phyloP scores from a whole-genome alignment of 2,797 vertebrate genomes.

The Microtus obscurus region DNA sequence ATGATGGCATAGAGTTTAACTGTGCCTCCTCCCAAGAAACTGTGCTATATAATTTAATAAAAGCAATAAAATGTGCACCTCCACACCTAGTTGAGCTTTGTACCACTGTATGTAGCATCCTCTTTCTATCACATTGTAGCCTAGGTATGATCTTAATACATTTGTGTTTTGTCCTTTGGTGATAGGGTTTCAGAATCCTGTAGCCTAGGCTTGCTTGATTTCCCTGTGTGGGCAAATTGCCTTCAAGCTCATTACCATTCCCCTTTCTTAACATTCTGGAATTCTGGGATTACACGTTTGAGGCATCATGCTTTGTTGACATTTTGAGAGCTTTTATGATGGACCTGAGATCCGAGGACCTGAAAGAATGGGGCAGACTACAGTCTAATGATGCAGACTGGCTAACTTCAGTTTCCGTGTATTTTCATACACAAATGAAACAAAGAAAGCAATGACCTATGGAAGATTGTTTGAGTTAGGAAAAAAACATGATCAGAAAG shows the following conservation, averaged over 20 bases:
- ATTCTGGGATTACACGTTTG: not conserved
- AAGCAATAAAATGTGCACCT: not conserved
- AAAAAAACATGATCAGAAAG: not conserved
- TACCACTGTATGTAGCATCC: fast-evolving
- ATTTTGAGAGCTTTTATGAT: not conserved
- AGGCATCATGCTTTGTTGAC: not conserved
- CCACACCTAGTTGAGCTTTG: not conserved
- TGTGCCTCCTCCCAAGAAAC: not conserved
- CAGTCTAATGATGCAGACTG: not conserved
- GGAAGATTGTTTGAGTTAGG: not conserved
- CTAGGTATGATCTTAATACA: not conserved
- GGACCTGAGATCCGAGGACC: not conserved
- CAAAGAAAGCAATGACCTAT: not conserved
- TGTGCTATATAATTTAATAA: conserved; percentile 25
- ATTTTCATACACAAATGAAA: not conserved
- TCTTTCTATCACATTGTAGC: not conserved
- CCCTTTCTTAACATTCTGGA: not conserved
- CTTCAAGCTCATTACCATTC: fast-evolving
- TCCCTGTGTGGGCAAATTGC: not conserved
- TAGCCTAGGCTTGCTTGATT: not conserved
- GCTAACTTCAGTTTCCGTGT: not conserved
- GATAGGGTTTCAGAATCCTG: not conserved
- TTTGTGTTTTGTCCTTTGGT: too few relatives aligned
- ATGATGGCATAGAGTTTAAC: not conserved
- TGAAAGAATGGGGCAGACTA: not conserved